Evolutionary conservation across 2,797 vertebrate species (phyloP).

Genomic region (Cetoscarus ocellatus): DNA sequence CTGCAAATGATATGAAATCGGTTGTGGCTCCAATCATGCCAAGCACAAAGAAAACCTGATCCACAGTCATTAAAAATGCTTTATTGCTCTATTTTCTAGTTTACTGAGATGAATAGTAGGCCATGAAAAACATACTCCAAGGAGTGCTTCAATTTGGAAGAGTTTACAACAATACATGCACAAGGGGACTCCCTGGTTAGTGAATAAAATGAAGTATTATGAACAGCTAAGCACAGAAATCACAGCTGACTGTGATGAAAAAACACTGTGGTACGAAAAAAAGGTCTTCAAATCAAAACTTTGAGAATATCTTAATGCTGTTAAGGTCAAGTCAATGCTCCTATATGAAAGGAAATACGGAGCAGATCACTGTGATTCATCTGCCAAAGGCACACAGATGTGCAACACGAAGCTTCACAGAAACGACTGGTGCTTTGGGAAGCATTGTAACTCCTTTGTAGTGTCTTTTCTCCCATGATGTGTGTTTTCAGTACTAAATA

Average conservation of each 20-base stretch:
- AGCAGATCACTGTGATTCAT: slow-evolving; percentile 62
- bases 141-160: slow-evolving; percentile 77
- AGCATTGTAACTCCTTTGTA: slow-evolving; percentile 64
- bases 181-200: slow-evolving; percentile 44
- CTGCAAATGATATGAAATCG: slow-evolving; percentile 61
- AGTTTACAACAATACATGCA: slow-evolving; percentile 74
- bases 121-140: slow-evolving; percentile 76
- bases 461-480: slow-evolving; percentile 60
- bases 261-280: not conserved
- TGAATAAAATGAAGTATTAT: slow-evolving; percentile 60
- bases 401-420: slow-evolving; percentile 51
- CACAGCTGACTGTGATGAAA: slow-evolving; percentile 14
- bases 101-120: slow-evolving; percentile 81
- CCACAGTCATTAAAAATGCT: slow-evolving; percentile 79
- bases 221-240: slow-evolving; percentile 37
- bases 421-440: slow-evolving; percentile 63
- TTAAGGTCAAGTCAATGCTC: slow-evolving; percentile 26
- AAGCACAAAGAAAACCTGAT: slow-evolving; percentile 69
- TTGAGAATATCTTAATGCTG: slow-evolving; percentile 24
- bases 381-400: slow-evolving; percentile 57
- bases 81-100: slow-evolving; percentile 82
- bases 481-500: slow-evolving; percentile 80
- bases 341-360: slow-evolving; percentile 35
- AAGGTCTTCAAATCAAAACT: slow-evolving; percentile 24
- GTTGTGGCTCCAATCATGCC: slow-evolving; percentile 55